These are phyloP conservation scores for Sphaeramia orbicularis DNA, from an alignment of 2,797 vertebrate genomes.

Conservation along the genomic window DNA sequence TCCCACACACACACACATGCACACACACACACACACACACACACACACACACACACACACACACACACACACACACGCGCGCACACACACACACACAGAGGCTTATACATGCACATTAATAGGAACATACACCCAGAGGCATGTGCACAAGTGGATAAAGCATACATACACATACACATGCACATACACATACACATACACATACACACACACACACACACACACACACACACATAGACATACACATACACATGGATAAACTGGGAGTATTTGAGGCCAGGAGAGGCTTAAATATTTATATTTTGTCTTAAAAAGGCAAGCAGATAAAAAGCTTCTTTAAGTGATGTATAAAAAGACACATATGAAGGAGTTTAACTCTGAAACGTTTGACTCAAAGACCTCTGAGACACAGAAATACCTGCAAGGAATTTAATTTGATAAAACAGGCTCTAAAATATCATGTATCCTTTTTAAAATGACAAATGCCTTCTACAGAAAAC, in stretches of 20 bases:
- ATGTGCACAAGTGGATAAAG: not conserved
- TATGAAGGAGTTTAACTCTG: slow-evolving; percentile 3
- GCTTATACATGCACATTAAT: not conserved
- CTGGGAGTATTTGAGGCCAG: slow-evolving; percentile 11
- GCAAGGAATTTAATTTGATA: slow-evolving; percentile 9
- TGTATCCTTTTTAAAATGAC: slow-evolving; percentile 15
- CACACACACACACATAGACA: slow-evolving; percentile 9
- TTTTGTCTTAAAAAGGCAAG: slow-evolving; percentile 11
- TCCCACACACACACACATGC: slow-evolving; percentile 4
- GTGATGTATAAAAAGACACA: slow-evolving; percentile 1
- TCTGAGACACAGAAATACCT: slow-evolving; percentile 14
- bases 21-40: slow-evolving; percentile 6
- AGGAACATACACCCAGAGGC: slow-evolving; percentile 20
- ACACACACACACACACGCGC: slow-evolving; percentile 14
- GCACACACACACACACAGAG: slow-evolving; percentile 3
- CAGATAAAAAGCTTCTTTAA: not conserved
- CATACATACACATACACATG: not conserved
- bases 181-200: slow-evolving; percentile 8
- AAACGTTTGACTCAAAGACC: slow-evolving; percentile 17
- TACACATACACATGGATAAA: slow-evolving; percentile 1
- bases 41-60: not conserved
- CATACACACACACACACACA: not conserved
- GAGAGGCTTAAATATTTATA: slow-evolving; percentile 19
- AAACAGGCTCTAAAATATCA: not conserved
- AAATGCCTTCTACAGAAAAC: too few species aligned